Evolutionary conservation across 2,113 vertebrate genomes (phyloP).

Genomic region (Oryzias celebensis): DNA sequence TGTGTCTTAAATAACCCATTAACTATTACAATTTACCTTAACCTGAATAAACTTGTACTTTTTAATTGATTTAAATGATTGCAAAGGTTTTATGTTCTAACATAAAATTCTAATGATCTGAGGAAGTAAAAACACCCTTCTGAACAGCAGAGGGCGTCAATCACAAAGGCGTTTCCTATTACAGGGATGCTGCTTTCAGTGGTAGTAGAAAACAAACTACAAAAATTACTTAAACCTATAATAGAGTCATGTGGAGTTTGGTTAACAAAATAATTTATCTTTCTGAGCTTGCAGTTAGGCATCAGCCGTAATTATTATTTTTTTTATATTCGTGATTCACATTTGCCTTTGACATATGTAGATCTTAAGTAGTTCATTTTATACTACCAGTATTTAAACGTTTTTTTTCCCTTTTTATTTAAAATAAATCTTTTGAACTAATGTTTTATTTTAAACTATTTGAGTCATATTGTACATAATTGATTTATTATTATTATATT

Average conservation of each 20-base stretch:
- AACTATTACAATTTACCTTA: too few relatives aligned
- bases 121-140: background rate
- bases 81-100: too few relatives aligned
- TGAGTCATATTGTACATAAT: too few relatives aligned
- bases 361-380: background rate
- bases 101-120: too few relatives aligned
- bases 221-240: background rate
- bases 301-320: background rate
- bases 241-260: too few relatives aligned
- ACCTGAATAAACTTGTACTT: too few relatives aligned
- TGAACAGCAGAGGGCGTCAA: conserved; percentile 37
- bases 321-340: background rate
- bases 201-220: fast-evolving
- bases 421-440: background rate
- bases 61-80: too few relatives aligned
- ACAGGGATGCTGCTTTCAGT: conserved; percentile 7
- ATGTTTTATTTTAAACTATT: too few relatives aligned
- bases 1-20: background rate
- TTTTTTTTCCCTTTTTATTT: background rate
- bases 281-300: background rate
- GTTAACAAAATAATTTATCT: background rate
- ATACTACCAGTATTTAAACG: background rate
- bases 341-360: background rate
- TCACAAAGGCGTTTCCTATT: background rate
- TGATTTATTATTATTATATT: too few relatives aligned